A percentile compares a stretch with the other conserved stretches of the same genome.
Conservation (phyloP, 2,113 vertebrate species). For the Nesogale talazaci region DNA sequence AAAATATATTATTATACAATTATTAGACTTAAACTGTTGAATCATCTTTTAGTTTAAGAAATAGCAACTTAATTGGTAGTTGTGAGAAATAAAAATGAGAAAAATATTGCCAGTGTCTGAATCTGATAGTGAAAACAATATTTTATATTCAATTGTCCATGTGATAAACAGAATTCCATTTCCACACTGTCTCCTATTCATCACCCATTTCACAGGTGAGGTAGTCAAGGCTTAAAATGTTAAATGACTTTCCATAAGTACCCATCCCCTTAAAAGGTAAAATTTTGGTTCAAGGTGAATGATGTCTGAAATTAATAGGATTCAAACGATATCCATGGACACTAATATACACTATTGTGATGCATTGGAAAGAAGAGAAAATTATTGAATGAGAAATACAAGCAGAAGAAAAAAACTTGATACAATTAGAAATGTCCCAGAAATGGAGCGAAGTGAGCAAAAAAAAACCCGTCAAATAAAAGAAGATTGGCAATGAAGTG, state of each 20-base stretch:
- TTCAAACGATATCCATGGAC: neutral
- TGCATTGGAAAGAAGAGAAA: neutral
- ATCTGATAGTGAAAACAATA: neutral
- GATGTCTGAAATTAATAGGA: neutral
- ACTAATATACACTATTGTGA: neutral
- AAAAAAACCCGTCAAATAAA: neutral
- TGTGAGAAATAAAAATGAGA: neutral
- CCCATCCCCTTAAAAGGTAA: neutral
- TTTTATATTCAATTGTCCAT: neutral
- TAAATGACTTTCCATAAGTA: neutral
- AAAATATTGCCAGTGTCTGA: neutral
- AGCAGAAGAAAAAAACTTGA: neutral
- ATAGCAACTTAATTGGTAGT: neutral
- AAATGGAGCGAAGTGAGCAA: neutral
- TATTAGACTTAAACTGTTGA: neutral
- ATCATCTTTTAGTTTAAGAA: neutral
- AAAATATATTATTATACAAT: conserved; percentile 39
- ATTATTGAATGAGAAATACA: neutral
- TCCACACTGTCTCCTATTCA: neutral
- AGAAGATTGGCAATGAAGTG: neutral
- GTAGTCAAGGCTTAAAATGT: neutral
- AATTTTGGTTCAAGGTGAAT: neutral
- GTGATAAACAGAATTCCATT: neutral
- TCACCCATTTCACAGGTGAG: neutral
- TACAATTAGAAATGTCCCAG: neutral